Percentiles rank a stretch among this genome's conserved stretches.
These are phyloP conservation scores for Lepidonotus clava DNA, from an alignment of 2,888 invertebrate genomes.

Conservation along the genomic window DNA sequence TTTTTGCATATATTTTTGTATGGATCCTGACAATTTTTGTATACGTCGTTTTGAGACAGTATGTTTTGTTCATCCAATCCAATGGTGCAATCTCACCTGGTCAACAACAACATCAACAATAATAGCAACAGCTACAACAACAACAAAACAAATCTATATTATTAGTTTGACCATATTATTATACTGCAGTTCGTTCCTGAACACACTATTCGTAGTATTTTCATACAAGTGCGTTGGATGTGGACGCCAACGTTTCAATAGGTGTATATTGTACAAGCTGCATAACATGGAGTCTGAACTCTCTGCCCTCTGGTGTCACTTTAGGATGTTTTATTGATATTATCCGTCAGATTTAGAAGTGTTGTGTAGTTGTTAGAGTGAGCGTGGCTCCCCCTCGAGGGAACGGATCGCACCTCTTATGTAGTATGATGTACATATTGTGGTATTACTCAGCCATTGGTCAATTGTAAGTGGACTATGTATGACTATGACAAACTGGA, in stretches of 20 bases:
- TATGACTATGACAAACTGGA: too few species aligned
- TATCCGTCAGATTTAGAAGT: background rate
- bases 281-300: slow-evolving; percentile 20
- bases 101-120: background rate
- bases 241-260: too few species aligned
- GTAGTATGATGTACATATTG: background rate
- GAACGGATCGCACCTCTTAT: background rate
- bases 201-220: slow-evolving; percentile 10
- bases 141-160: background rate
- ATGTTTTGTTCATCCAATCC: slow-evolving; percentile 39
- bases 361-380: background rate
- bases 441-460: background rate
- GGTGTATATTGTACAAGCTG: background rate
- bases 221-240: background rate
- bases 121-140: background rate
- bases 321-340: background rate
- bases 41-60: slow-evolving; percentile 22
- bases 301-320: slow-evolving; percentile 33
- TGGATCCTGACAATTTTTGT: slow-evolving; percentile 42
- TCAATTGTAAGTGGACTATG: background rate
- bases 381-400: background rate
- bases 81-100: slow-evolving; percentile 20
- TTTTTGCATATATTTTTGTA: slow-evolving; percentile 50
- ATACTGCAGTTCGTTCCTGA: slow-evolving; percentile 18
- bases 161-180: slow-evolving; percentile 3